These are phyloP conservation scores for Antheraea mylitta DNA, from an alignment of 1,140 invertebrate genomes.

Conservation along the genomic window DNA sequence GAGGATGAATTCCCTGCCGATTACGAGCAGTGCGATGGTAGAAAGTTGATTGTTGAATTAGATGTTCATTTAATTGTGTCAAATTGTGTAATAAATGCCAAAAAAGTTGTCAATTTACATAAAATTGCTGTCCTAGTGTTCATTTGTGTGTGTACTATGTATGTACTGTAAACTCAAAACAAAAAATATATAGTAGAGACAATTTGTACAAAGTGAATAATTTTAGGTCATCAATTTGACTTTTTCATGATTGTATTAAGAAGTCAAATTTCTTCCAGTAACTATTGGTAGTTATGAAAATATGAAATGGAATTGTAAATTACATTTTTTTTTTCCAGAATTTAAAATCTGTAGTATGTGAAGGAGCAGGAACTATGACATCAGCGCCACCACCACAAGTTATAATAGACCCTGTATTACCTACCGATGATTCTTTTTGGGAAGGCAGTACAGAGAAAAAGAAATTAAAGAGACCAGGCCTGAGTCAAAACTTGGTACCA, in stretches of 20 bases:
- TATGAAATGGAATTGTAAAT: not conserved
- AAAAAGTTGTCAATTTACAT: too few relatives aligned
- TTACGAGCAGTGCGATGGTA: too few relatives aligned
- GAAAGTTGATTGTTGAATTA: too few relatives aligned
- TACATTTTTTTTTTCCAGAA: slow-evolving; percentile 41
- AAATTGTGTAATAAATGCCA: too few relatives aligned
- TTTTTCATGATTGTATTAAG: too few relatives aligned
- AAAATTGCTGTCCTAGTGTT: too few relatives aligned
- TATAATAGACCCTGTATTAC: slow-evolving; percentile 30
- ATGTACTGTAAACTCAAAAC: too few relatives aligned
- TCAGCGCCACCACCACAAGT: slow-evolving; percentile 49
- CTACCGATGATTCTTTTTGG: slow-evolving; percentile 74
- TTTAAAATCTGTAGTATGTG: slow-evolving; percentile 62
- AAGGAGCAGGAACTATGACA: slow-evolving; percentile 58
- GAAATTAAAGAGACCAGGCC: slow-evolving; percentile 88
- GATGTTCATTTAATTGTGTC: too few relatives aligned
- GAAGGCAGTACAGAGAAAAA: slow-evolving; percentile 80
- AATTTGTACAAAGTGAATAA: not conserved
- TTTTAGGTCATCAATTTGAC: not conserved
- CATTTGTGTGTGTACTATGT: too few relatives aligned
- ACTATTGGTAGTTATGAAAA: not conserved
- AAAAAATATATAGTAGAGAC: too few relatives aligned
- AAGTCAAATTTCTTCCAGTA: too few relatives aligned
- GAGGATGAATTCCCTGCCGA: too few relatives aligned
- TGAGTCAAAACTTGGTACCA: slow-evolving; percentile 88